Percentiles rank a stretch among this genome's conserved stretches.
Evolutionary conservation across 2,888 invertebrate species (phyloP).

Genomic region (Drosophila anomelani): DNA sequence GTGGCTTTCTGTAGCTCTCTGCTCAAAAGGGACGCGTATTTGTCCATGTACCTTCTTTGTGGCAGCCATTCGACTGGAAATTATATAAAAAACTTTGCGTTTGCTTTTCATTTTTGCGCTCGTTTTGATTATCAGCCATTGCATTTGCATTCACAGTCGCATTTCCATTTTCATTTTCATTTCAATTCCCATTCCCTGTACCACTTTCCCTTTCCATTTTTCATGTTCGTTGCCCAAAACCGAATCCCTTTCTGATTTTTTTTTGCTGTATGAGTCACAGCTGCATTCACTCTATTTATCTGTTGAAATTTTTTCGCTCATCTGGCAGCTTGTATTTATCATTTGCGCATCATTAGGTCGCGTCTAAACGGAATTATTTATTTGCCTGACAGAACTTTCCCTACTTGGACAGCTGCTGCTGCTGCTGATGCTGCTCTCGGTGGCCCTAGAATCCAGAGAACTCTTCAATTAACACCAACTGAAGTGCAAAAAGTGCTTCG

Average conservation of each 20-base stretch:
- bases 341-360: constrained; percentile 75
- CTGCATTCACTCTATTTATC: constrained; percentile 30
- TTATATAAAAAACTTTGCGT: constrained; percentile 55
- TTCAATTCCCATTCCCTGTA: constrained; percentile 1
- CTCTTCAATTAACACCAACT: constrained; percentile 33
- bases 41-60: constrained; percentile 12
- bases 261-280: constrained; percentile 56
- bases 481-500: constrained; percentile 17
- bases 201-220: constrained; percentile 9
- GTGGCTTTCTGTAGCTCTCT: background rate
- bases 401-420: constrained; percentile 35
- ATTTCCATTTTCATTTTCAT: constrained; percentile 23
- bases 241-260: constrained; percentile 12
- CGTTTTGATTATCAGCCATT: constrained; percentile 74
- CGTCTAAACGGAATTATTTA: constrained; percentile 62
- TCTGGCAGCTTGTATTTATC: constrained; percentile 71
- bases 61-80: constrained; percentile 62
- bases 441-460: constrained; percentile 8
- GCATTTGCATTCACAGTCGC: constrained; percentile 62
- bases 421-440: constrained; percentile 18
- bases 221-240: background rate
- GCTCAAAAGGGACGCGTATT: background rate
- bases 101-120: constrained; percentile 63
- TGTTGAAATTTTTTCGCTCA: constrained; percentile 34
- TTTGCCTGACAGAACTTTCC: constrained; percentile 40